Evolutionary conservation across 2,797 vertebrate species (phyloP).

Genomic region (Coranthus polyacanthus): DNA sequence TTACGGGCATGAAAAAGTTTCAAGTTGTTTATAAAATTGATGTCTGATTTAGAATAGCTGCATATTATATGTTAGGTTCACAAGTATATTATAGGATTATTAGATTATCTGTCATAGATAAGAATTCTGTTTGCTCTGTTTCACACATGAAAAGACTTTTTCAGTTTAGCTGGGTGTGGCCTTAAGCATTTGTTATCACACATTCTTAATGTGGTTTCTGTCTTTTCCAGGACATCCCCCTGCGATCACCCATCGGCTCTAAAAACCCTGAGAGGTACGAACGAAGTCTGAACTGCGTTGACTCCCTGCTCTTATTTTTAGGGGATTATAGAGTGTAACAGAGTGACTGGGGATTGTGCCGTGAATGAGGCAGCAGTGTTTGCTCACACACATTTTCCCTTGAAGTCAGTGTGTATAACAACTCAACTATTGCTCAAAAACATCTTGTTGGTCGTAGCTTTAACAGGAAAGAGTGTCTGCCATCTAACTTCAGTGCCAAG

Average conservation of each 20-base stretch:
- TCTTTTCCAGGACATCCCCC: slow-evolving; percentile 89
- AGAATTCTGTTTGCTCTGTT: background rate
- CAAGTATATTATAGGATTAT: too few relatives aligned
- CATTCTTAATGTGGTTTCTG: slow-evolving; percentile 7
- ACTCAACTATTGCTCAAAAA: slow-evolving; percentile 4
- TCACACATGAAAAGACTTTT: background rate
- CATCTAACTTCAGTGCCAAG: slow-evolving; percentile 2
- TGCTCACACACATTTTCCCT: background rate
- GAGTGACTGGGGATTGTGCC: background rate
- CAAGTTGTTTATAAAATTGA: background rate
- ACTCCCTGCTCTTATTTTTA: background rate
- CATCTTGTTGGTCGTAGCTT: background rate
- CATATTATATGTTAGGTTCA: background rate
- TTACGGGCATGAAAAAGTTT: background rate
- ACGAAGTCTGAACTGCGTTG: slow-evolving; percentile 5
- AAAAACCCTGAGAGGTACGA: slow-evolving; percentile 90
- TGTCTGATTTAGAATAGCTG: background rate
- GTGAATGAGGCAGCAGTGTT: background rate
- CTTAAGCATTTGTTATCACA: background rate
- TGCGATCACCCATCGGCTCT: slow-evolving; percentile 81
- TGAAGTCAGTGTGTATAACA: background rate
- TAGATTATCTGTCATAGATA: too few relatives aligned
- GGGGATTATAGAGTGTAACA: background rate
- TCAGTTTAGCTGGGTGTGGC: background rate
- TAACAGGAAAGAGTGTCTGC: too few relatives aligned